Percentiles rank a stretch among this genome's conserved stretches.
Conservation (phyloP, 2,113 vertebrate genomes). For the Ivindomyrus marchei region DNA sequence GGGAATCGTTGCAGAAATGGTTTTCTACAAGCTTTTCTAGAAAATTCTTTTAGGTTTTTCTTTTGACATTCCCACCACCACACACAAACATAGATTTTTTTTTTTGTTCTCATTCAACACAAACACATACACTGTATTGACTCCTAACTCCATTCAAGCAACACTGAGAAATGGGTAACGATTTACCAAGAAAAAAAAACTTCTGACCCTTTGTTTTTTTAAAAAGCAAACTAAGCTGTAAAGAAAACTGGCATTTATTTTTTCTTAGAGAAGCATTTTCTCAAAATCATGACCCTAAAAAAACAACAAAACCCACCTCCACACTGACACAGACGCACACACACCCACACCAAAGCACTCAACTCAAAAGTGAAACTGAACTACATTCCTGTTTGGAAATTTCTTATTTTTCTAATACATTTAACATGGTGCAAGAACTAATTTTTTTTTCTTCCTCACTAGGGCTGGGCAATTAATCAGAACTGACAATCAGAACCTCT, state of each 20-base stretch:
- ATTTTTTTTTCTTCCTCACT: neutral
- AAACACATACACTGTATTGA: constrained; percentile 20
- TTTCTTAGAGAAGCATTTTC: neutral
- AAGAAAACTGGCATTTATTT: neutral
- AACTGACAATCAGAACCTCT: no score
- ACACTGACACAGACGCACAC: neutral
- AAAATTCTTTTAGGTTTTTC: neutral
- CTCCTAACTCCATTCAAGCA: neutral
- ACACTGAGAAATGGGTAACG: neutral
- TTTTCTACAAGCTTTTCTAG: neutral
- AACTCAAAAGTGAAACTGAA: neutral
- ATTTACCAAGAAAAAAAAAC: neutral
- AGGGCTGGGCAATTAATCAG: no score
- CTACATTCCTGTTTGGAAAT: neutral
- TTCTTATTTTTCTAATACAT: neutral
- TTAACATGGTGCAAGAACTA: neutral
- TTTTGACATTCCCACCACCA: neutral
- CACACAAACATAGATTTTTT: neutral
- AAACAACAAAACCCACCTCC: neutral
- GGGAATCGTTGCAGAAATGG: neutral
- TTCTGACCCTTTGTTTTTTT: neutral
- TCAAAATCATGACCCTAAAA: neutral
- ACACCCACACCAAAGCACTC: neutral
- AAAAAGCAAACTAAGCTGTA: neutral
- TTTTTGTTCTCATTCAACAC: neutral